A percentile compares a stretch with the other conserved stretches of the same genome.
These are phyloP conservation scores for Petrocephalus microphthalmus DNA, from an alignment of 2,113 vertebrate genomes.

Conservation along the genomic window DNA sequence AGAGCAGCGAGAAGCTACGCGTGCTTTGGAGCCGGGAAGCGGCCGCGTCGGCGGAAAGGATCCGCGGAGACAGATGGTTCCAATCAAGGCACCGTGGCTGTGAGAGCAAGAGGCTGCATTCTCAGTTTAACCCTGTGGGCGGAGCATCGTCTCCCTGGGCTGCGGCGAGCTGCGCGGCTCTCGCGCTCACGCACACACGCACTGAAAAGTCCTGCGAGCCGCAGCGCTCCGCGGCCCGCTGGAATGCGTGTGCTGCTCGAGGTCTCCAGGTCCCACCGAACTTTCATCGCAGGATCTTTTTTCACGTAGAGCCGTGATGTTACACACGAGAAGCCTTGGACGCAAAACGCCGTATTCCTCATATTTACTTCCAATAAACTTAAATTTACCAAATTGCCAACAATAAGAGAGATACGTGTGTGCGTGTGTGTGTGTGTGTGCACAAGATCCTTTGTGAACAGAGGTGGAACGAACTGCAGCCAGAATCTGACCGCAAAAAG, in stretches of 20 bases:
- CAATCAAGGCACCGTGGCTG: slow-evolving; percentile 36
- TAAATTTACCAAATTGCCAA: neutral
- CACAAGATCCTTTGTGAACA: neutral
- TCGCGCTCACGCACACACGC: neutral
- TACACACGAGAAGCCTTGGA: neutral
- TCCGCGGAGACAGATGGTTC: slow-evolving; percentile 49
- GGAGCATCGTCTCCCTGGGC: slow-evolving; percentile 15
- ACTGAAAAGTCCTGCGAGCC: neutral
- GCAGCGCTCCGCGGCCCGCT: neutral
- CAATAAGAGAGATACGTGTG: neutral
- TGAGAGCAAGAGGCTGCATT: slow-evolving; percentile 19
- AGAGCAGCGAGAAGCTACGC: neutral
- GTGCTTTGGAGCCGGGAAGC: neutral
- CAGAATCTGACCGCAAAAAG: neutral
- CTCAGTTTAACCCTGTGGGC: slow-evolving; percentile 39
- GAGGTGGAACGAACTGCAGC: neutral
- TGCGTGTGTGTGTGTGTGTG: neutral
- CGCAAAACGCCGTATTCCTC: neutral
- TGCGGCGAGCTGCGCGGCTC: neutral
- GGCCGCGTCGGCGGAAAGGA: slow-evolving; percentile 18
- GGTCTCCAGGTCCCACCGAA: neutral
- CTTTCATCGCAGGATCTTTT: neutral
- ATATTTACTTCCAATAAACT: neutral
- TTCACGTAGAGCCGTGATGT: neutral
- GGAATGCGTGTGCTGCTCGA: neutral